Conservation (phyloP, 2,888 invertebrate species). For the Noctuana brunneofusca region DNA sequence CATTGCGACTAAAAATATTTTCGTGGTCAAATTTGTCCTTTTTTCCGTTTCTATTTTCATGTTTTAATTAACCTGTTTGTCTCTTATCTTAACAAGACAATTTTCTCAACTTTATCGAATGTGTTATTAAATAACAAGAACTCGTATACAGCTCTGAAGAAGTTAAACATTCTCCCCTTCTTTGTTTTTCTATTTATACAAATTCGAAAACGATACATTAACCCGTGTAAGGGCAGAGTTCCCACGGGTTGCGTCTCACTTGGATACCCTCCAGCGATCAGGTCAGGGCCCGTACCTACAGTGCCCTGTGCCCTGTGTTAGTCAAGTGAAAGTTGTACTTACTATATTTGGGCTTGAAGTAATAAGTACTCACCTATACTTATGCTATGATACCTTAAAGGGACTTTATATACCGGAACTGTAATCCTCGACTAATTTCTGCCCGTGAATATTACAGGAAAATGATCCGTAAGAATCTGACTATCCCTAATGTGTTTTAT, state of each 20-base stretch:
- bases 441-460: too few relatives aligned
- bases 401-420: too few relatives aligned
- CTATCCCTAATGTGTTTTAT: too few relatives aligned
- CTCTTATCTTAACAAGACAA: too few relatives aligned
- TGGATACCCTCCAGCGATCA: constrained; percentile 29
- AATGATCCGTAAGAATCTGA: too few relatives aligned
- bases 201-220: constrained; percentile 7
- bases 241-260: constrained; percentile 31
- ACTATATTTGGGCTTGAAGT: background rate
- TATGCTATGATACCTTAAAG: too few relatives aligned
- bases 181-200: constrained; percentile 1
- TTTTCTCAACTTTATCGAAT: background rate
- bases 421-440: too few relatives aligned
- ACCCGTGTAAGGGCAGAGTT: constrained; percentile 19
- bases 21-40: too few relatives aligned
- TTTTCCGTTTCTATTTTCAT: too few relatives aligned
- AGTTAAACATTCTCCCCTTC: background rate
- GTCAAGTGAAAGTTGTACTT: background rate
- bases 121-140: background rate
- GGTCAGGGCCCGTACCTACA: constrained; percentile 19
- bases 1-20: too few relatives aligned
- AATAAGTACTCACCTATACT: too few relatives aligned
- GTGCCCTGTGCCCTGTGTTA: background rate
- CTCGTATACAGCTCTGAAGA: background rate
- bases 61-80: too few relatives aligned